Evolutionary conservation across 1,140 invertebrate genomes (phyloP), one percentile per base, ranked within the genome.

Genomic region (Akabosia matsudoensis): DNA sequence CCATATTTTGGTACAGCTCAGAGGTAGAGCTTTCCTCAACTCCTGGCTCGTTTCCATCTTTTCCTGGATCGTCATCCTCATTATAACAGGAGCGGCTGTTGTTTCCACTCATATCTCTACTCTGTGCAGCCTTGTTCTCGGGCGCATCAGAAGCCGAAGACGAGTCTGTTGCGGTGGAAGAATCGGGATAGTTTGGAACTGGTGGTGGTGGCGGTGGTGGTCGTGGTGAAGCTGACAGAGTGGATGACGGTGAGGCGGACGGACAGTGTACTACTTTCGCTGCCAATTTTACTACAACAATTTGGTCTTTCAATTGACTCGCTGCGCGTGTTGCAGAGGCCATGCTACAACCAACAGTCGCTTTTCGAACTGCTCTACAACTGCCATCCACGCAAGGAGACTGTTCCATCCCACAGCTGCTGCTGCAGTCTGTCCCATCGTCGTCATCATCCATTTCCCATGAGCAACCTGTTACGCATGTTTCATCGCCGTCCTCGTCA

Each of bases 191-290:
- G 34, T 33, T 30, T 67, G 74, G 74, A 10, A 75, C 51, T 67
- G 74, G 74, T 33, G 74, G 74, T 33, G 74, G 74, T 74, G 74
- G 74, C 56, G 74, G 56, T 64, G 54, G 64, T 70, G 67, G 72
- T 26, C 26, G 72, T 1, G 72, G 51, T 26, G 72, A 54, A 1
- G 72, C 30, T 24, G 72, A 30, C 16, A 33, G 18, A 1, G 37
- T 24, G 1, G 37, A 54, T 18, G 72, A 73, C n/a, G 72, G 37
- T 52, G 72, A 52, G 24, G 45, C 24, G 4, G 34, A 73, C 30
- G 45, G 72, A 24, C 34, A 73, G 1, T 30, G 51, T 30, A 73
- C 28, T 2, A 73, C 73, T 54, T 54, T 45, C n/a, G 61, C 61
- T 67, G 61, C 61, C 61, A 67, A 30, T 30, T 67, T 67, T 31